These are phyloP conservation scores for Hemaris fuciformis DNA, from an alignment of 2,888 invertebrate species.

Conservation along the genomic window DNA sequence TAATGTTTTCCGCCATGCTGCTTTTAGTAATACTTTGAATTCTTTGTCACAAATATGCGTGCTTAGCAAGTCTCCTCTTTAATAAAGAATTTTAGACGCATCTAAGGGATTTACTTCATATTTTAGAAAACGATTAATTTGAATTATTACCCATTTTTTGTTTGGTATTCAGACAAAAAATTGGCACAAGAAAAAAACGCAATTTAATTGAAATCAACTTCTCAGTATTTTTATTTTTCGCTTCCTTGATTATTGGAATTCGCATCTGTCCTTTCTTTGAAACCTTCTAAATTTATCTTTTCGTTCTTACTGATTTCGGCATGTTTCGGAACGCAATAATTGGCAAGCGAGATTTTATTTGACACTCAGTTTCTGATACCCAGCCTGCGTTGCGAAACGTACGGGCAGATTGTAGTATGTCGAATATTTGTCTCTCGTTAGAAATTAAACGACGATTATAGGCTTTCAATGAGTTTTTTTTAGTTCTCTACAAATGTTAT, in stretches of 20 bases:
- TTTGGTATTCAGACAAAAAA: background rate
- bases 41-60: too few relatives aligned
- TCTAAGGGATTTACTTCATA: too few relatives aligned
- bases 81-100: too few relatives aligned
- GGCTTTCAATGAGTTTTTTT: too few relatives aligned
- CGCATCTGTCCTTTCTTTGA: background rate
- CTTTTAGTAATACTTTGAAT: too few relatives aligned
- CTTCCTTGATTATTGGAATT: constrained; percentile 12
- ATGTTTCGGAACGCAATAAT: background rate
- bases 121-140: too few relatives aligned
- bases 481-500: too few relatives aligned
- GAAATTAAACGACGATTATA: too few relatives aligned
- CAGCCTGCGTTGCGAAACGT: background rate
- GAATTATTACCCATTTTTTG: too few relatives aligned
- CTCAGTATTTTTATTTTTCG: constrained; percentile 18
- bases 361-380: background rate
- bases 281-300: background rate
- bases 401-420: too few relatives aligned
- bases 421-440: background rate
- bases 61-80: too few relatives aligned
- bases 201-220: constrained; percentile 13
- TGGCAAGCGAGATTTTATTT: background rate
- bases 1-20: too few relatives aligned
- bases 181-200: background rate
- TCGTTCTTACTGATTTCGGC: background rate